Conservation (phyloP, 2,888 invertebrate species). For the Onchidella celtica region DNA sequence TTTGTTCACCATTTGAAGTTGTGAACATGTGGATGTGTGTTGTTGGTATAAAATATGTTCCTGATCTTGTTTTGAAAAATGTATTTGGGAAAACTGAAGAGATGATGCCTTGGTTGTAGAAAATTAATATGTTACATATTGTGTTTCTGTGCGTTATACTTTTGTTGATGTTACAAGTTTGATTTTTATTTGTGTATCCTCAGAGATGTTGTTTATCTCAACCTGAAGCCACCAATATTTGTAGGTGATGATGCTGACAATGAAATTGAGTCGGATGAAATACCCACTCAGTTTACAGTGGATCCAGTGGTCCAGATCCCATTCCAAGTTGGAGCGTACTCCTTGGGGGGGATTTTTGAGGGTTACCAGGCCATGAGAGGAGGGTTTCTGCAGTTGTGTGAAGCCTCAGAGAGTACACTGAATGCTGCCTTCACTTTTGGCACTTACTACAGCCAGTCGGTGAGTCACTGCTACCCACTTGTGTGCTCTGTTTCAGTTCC, state of each 20-base stretch:
- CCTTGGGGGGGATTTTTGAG: slow-evolving; percentile 78
- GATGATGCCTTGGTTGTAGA: too few species aligned
- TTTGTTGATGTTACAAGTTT: too few species aligned
- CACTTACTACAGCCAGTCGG: slow-evolving; percentile 74
- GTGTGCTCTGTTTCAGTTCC: not conserved
- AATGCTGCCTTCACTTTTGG: slow-evolving; percentile 80
- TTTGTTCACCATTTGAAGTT: too few species aligned
- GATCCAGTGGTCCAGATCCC: slow-evolving; percentile 66
- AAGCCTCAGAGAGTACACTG: slow-evolving; percentile 63
- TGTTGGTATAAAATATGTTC: too few species aligned
- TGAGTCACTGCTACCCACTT: slow-evolving; percentile 55
- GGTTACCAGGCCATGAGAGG: slow-evolving; percentile 69
- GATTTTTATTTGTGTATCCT: not conserved
- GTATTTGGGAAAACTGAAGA: too few species aligned
- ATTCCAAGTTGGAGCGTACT: slow-evolving; percentile 73
- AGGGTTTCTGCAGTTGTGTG: slow-evolving; percentile 79
- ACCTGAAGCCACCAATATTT: slow-evolving; percentile 23
- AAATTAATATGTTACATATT: too few species aligned
- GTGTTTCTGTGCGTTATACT: too few species aligned
- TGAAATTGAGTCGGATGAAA: slow-evolving; percentile 5
- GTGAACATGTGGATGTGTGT: too few species aligned
- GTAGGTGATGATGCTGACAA: slow-evolving; percentile 1
- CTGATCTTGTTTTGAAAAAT: too few species aligned
- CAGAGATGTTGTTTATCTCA: not conserved
- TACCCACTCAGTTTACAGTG: slow-evolving; percentile 70